A percentile compares a stretch with the other conserved stretches of the same genome.
Evolutionary conservation across 2,888 invertebrate genomes (phyloP).

Genomic region (Cylindroiulus punctatus): DNA sequence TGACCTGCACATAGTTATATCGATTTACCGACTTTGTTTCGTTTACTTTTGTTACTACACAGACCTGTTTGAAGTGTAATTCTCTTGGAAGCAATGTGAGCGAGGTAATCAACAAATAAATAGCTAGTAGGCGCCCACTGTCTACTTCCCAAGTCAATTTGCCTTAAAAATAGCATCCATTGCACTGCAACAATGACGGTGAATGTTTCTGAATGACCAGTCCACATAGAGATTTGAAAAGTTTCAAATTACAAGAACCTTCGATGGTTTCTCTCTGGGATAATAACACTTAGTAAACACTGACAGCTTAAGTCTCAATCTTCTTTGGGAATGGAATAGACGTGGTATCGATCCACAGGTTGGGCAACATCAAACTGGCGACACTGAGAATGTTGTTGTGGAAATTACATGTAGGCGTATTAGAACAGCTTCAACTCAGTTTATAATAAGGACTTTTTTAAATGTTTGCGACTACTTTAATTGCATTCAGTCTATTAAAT

Average conservation of each 20-base stretch:
- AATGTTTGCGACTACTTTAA: too few species aligned
- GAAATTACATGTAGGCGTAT: too few species aligned
- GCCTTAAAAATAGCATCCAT: background rate
- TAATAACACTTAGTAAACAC: conserved; percentile 35
- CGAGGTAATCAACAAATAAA: conserved; percentile 39
- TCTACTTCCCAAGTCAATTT: conserved; percentile 1
- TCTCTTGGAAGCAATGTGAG: background rate
- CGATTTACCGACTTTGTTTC: background rate
- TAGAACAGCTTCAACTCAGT: too few species aligned
- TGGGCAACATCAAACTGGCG: background rate
- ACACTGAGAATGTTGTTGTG: background rate
- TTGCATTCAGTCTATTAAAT: too few species aligned
- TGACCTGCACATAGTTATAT: too few species aligned
- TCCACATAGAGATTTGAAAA: background rate
- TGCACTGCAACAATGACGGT: background rate
- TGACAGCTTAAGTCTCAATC: conserved; percentile 29
- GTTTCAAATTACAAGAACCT: conserved; percentile 30
- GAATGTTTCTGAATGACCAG: background rate
- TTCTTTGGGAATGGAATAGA: background rate
- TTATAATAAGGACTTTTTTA: too few species aligned
- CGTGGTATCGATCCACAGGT: conserved; percentile 21
- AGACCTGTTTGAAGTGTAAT: background rate
- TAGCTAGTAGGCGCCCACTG: conserved; percentile 7
- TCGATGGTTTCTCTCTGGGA: background rate
- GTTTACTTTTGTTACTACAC: background rate